Evolutionary conservation across 1,140 invertebrate genomes (phyloP), one percentile per base, ranked within the genome.

Genomic region (Fopius arisanus): DNA sequence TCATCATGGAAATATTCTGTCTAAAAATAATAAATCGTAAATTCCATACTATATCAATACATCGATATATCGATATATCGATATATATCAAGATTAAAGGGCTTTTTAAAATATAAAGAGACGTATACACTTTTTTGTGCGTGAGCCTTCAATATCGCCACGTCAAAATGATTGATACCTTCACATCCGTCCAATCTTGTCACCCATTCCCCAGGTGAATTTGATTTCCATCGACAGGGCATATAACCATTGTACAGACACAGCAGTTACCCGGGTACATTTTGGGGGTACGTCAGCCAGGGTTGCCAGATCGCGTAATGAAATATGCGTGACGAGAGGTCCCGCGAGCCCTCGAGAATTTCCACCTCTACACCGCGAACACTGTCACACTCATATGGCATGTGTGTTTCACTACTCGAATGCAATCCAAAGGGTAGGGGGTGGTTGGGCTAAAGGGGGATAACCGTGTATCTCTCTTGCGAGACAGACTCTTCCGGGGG

Each of bases 301-400:
- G 72, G 79, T 78, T 81, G 82, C 78, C 79, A 82, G 82, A 80
- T 83, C 82, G 81, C 80, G 78, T 86, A 87, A 87, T 86, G 86
- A 87, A 86, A 86, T 87, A 87, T 87, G 85, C 84, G 85, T 85
- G 85, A 86, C 82, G 86, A 86, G 81, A 84, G 83, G 80, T 84
- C 84, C 82, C 84, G 80, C 75, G 84, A 85, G 84, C 80, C 83
- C 83, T 83, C 79, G 78, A 81, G 69, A 71, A 51, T 9, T 62
- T 84, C 83, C 78, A 79, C 83, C 82, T 76, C 79, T 48, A 31
- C 72, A 37, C 72, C 72, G 59, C 16, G 67, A n/a, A 41, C 71
- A 43, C 29, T n/a, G 19, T 37, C 33, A 33, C 16, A 19, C 21
- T 68, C 43, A 31, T 33, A 66, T 65, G 19, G 3, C 26, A 14